These are phyloP conservation scores for Sipunculus nudus DNA, from an alignment of 2,888 invertebrate species.

Conservation along the genomic window DNA sequence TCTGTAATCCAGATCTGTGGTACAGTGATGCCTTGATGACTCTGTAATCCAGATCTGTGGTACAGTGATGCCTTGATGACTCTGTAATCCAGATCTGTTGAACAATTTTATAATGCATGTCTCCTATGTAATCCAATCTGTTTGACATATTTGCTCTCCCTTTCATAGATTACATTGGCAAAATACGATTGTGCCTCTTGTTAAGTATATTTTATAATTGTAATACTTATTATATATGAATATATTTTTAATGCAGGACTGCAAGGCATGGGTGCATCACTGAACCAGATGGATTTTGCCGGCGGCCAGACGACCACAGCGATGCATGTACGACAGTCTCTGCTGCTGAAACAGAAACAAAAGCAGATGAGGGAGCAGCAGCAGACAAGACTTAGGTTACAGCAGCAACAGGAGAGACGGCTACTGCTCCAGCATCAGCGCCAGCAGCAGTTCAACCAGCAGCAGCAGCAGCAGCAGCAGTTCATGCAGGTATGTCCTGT, in stretches of 20 bases:
- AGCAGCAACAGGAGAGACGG: constrained; percentile 39
- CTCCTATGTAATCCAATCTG: no score
- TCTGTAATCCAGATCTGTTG: no score
- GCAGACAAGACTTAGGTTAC: constrained; percentile 36
- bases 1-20: no score
- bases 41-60: no score
- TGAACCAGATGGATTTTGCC: not conserved
- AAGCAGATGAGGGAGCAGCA: constrained; percentile 56
- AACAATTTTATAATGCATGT: no score
- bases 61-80: no score
- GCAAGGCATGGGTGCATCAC: not conserved
- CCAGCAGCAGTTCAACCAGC: constrained; percentile 67
- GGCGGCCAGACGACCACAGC: constrained; percentile 41
- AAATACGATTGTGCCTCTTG: not conserved
- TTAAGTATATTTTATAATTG: not conserved
- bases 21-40: no score
- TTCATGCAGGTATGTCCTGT: no score
- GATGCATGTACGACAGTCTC: constrained; percentile 52
- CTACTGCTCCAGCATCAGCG: constrained; percentile 37
- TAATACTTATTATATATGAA: not conserved
- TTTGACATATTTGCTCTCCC: not conserved
- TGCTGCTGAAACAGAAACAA: constrained; percentile 65
- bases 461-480: constrained; percentile 57
- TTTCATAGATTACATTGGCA: not conserved
- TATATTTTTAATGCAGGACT: not conserved